These are phyloP conservation scores for Diprion similis DNA, from an alignment of 1,140 invertebrate genomes.

Conservation along the genomic window DNA sequence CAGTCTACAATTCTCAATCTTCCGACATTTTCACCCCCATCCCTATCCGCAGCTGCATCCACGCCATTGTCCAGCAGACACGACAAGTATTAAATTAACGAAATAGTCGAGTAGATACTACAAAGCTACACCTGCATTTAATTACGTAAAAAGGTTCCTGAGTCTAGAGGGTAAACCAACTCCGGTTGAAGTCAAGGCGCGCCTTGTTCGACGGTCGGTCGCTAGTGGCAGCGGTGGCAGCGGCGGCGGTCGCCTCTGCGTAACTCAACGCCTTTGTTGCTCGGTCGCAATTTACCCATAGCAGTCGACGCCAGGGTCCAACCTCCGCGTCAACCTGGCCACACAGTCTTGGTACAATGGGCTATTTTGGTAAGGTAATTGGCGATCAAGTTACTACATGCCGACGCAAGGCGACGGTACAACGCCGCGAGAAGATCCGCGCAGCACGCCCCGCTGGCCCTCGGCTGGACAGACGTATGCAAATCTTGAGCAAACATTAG, in stretches of 20 bases:
- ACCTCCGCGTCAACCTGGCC: constrained; percentile 1
- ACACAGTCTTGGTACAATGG: constrained; percentile 42
- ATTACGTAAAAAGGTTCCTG: not conserved
- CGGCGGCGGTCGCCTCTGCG: not conserved
- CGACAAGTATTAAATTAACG: no score
- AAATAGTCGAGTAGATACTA: no score
- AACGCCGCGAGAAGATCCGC: constrained; percentile 21
- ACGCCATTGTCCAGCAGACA: no score
- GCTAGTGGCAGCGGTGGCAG: not conserved
- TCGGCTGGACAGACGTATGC: constrained; percentile 56
- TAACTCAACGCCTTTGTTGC: constrained; percentile 24
- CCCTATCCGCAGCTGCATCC: no score
- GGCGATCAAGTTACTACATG: constrained; percentile 32
- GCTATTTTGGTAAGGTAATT: constrained; percentile 44
- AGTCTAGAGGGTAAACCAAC: not conserved
- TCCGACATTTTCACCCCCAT: no score
- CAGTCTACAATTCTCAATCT: no score
- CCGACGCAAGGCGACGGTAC: constrained; percentile 1
- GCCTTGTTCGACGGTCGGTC: not conserved
- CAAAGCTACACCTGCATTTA: no score
- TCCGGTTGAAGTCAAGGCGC: not conserved
- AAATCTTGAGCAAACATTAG: constrained; percentile 57
- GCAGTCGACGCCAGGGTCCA: constrained; percentile 18
- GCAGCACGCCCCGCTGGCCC: constrained; percentile 24
- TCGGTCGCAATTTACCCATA: constrained; percentile 28